Evolutionary conservation across 2,888 invertebrate species (phyloP).

Genomic region (Tinea pellionella): DNA sequence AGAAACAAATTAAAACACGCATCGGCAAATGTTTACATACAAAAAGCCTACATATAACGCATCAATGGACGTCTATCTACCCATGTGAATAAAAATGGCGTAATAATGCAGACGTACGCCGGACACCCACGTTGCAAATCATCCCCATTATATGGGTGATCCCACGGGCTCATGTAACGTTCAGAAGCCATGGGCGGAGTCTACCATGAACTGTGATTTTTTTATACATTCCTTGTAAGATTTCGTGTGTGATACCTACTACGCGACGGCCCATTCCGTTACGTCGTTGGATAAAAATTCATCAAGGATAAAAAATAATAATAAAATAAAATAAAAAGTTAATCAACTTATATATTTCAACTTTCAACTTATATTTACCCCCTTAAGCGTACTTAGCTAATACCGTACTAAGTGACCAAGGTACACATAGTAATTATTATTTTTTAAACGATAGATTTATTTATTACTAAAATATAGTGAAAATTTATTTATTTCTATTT

Average conservation of each 20-base stretch:
- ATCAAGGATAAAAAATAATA: too few species aligned
- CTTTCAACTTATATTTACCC: too few species aligned
- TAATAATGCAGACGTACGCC: conserved; percentile 41
- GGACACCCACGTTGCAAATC: conserved; percentile 63
- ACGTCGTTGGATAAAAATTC: too few species aligned
- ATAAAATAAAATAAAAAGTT: too few species aligned
- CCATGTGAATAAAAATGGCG: conserved; percentile 38
- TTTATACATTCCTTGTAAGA: not conserved
- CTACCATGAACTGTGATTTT: conserved; percentile 2
- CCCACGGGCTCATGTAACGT: conserved; percentile 60
- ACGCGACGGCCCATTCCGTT: too few species aligned
- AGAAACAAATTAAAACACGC: not conserved
- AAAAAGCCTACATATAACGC: conserved; percentile 44
- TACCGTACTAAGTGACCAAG: too few species aligned
- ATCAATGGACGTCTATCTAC: conserved; percentile 37
- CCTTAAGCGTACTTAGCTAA: too few species aligned
- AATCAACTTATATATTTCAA: too few species aligned
- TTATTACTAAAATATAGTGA: too few species aligned
- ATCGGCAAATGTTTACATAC: not conserved
- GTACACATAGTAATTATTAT: too few species aligned
- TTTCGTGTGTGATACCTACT: not conserved
- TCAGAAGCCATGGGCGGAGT: conserved; percentile 52
- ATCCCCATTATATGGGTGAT: conserved; percentile 41
- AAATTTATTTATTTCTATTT: too few species aligned
- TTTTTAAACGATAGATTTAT: too few species aligned